These are phyloP conservation scores for Eidolon helvum DNA, from an alignment of 2,113 vertebrate species.

Conservation along the genomic window DNA sequence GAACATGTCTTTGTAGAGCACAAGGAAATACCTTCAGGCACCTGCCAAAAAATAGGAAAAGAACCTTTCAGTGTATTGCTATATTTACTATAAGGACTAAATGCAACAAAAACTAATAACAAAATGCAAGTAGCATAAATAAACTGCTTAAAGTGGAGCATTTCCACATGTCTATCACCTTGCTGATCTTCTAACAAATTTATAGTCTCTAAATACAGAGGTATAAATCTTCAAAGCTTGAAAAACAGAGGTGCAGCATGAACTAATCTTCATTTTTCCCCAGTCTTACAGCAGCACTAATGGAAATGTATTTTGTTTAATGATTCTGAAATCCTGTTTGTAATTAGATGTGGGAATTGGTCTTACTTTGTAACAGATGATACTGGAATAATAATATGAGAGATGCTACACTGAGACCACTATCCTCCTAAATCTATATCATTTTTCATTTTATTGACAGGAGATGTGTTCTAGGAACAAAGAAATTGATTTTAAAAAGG, in stretches of 20 bases:
- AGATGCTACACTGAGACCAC: slow-evolving; percentile 87
- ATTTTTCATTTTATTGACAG: slow-evolving; percentile 92
- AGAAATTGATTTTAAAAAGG: slow-evolving; percentile 87
- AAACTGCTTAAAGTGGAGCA: slow-evolving; percentile 60
- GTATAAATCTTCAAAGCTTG: slow-evolving; percentile 83
- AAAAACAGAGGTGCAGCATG: slow-evolving; percentile 79
- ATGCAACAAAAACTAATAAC: slow-evolving; percentile 65
- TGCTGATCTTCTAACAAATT: slow-evolving; percentile 80
- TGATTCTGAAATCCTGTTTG: slow-evolving; percentile 94
- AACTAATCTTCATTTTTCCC: slow-evolving; percentile 84
- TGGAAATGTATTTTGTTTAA: slow-evolving; percentile 94
- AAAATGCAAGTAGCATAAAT: slow-evolving; percentile 65
- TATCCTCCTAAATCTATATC: slow-evolving; percentile 87
- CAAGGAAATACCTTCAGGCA: slow-evolving; percentile 26
- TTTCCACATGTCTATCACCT: slow-evolving; percentile 74
- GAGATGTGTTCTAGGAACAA: slow-evolving; percentile 83
- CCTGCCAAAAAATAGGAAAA: not conserved
- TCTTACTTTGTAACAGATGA: slow-evolving; percentile 94
- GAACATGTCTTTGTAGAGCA: not conserved
- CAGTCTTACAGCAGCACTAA: slow-evolving; percentile 88
- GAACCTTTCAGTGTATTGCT: slow-evolving; percentile 57
- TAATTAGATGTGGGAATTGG: slow-evolving; percentile 97
- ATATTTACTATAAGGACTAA: slow-evolving; percentile 70
- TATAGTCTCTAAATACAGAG: slow-evolving; percentile 79
- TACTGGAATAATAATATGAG: slow-evolving; percentile 93